Conservation (phyloP, 2,113 vertebrate species). For the Nothobranchius kuhntae region DNA sequence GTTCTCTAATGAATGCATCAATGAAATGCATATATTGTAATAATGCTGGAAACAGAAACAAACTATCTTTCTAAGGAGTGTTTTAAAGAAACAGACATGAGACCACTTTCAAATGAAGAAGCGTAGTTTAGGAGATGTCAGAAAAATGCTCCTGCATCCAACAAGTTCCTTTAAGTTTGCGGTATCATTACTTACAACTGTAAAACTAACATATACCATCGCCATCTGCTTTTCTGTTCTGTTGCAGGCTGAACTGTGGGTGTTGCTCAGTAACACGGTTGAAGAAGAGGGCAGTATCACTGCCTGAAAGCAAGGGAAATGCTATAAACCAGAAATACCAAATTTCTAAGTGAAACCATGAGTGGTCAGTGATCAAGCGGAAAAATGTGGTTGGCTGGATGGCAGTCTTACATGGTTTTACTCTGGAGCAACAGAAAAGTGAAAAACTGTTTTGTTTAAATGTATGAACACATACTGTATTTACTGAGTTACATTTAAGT, state of each 20-base stretch:
- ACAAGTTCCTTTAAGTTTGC: conserved; percentile 34
- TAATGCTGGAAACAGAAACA: conserved; percentile 21
- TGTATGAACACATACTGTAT: background rate
- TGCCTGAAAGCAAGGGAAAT: conserved; percentile 46
- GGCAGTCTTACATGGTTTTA: conserved; percentile 16
- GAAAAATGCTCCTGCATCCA: conserved; percentile 42
- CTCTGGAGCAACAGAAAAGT: conserved; percentile 20
- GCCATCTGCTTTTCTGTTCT: conserved; percentile 48
- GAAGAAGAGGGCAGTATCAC: conserved; percentile 54
- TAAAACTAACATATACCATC: conserved; percentile 44
- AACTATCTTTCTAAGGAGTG: conserved; percentile 20
- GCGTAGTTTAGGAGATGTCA: conserved; percentile 32
- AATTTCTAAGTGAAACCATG: conserved; percentile 62
- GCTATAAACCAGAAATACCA: conserved; percentile 45
- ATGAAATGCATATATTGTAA: conserved; percentile 31
- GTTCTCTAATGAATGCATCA: background rate
- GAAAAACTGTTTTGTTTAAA: conserved; percentile 57
- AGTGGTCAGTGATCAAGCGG: conserved; percentile 37
- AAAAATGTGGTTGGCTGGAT: conserved; percentile 23
- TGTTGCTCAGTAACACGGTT: conserved; percentile 48
- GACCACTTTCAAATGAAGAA: conserved; percentile 44
- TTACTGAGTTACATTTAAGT: conserved; percentile 11
- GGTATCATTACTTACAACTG: conserved; percentile 56
- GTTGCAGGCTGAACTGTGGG: conserved; percentile 43
- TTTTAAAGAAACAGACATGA: conserved; percentile 48